Evolutionary conservation across 2,797 vertebrate genomes (phyloP).

Genomic region (Karalla daura): DNA sequence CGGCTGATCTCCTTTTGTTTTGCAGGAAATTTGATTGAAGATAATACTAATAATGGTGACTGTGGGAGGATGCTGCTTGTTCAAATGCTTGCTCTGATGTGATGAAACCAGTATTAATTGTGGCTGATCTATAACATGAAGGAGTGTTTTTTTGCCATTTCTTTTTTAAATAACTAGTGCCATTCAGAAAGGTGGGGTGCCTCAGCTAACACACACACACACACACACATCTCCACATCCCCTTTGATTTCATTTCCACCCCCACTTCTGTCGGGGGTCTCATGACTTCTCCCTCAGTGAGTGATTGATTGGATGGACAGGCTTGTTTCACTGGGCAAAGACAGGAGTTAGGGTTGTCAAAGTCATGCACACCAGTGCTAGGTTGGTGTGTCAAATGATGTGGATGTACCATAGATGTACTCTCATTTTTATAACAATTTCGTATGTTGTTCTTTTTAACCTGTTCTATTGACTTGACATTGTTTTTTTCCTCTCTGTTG

Average conservation of each 20-base stretch:
- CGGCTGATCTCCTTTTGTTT: no score
- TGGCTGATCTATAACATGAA: constrained; percentile 44
- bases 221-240: constrained; percentile 33
- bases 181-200: constrained; percentile 38
- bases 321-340: not conserved
- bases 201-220: constrained; percentile 36
- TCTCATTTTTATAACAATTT: constrained; percentile 38
- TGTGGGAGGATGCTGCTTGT: no score
- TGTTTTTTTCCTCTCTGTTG: constrained; percentile 9
- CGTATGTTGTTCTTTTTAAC: constrained; percentile 1
- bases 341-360: not conserved
- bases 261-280: constrained; percentile 77
- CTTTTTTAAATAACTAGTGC: constrained; percentile 38
- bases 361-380: not conserved
- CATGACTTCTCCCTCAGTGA: not conserved
- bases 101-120: constrained; percentile 33
- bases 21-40: no score
- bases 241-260: constrained; percentile 32
- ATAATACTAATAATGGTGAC: no score
- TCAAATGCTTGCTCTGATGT: not conserved
- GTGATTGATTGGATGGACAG: not conserved
- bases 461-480: constrained; percentile 19
- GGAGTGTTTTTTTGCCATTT: constrained; percentile 43
- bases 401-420: constrained; percentile 42
- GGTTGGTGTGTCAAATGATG: constrained; percentile 5